These are phyloP conservation scores for Eumaeus atala DNA, from an alignment of 1,140 invertebrate genomes.

Conservation along the genomic window DNA sequence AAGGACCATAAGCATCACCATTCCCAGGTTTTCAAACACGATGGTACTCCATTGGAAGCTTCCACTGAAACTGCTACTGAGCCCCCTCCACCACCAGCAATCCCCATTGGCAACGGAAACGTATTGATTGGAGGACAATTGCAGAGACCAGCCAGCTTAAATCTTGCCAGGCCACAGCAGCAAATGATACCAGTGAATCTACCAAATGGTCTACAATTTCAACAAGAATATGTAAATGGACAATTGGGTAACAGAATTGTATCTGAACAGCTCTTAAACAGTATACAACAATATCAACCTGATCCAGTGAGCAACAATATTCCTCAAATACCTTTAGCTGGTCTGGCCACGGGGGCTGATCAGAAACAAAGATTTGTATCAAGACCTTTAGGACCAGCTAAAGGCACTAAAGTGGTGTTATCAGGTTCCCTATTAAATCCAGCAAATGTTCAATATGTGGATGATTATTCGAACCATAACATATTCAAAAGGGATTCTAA, in stretches of 20 bases:
- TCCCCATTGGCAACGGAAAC: slow-evolving; percentile 72
- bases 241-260: slow-evolving; percentile 76
- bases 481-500: slow-evolving; percentile 74
- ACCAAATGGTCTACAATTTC: slow-evolving; percentile 62
- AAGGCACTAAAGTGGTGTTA: slow-evolving; percentile 49
- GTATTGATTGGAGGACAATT: slow-evolving; percentile 81
- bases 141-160: slow-evolving; percentile 77
- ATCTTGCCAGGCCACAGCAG: slow-evolving; percentile 74
- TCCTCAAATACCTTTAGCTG: slow-evolving; percentile 31
- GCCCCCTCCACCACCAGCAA: slow-evolving; percentile 71
- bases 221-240: slow-evolving; percentile 77
- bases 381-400: slow-evolving; percentile 40
- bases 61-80: slow-evolving; percentile 73
- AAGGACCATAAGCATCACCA: slow-evolving; percentile 89
- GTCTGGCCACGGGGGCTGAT: slow-evolving; percentile 23
- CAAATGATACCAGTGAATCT: slow-evolving; percentile 68
- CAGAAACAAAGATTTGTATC: slow-evolving; percentile 29
- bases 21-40: slow-evolving; percentile 84
- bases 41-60: slow-evolving; percentile 77
- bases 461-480: slow-evolving; percentile 67
- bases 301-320: slow-evolving; percentile 26
- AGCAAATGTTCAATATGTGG: slow-evolving; percentile 76
- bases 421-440: slow-evolving; percentile 67
- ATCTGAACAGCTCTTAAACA: slow-evolving; percentile 74
- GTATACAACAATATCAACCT: slow-evolving; percentile 35